Evolutionary conservation across 2,888 invertebrate genomes (phyloP), one percentile per base, ranked within the genome.

Genomic region (Aphodius granarius): DNA sequence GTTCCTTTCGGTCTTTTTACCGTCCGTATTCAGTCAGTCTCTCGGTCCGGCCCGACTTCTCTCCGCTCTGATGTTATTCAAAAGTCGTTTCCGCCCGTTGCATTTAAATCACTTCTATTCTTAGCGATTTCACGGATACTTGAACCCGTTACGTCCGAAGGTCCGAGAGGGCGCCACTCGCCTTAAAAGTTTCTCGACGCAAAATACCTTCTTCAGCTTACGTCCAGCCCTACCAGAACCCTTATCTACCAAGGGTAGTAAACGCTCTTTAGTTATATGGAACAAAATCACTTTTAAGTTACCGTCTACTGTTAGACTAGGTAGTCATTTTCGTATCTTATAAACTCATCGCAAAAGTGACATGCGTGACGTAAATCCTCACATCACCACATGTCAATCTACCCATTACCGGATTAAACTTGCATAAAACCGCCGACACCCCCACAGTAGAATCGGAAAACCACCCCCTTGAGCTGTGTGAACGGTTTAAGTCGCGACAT

Each of bases 21-120:
- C 13, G 9, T 1, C 2, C 13, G 43, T 9, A 43, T 43, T 43
- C 43, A 43, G 43, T 43, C 43, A 43, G 43, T 3, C 43, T 43
- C 43, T 43, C 43, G 2, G 43, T 17, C 19, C 66, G 18, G 18
- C 23, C 21, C 21, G 19, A 18, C 73, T 43, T 19, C 62, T 73
- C 73, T 74, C 43, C 13, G 9, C 43, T 43, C 43, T 74, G 74
- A 75, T 75, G 68, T 76, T 76, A 74, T 70, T 76, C 73, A 74
- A 74, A 74, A 73, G 73, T 76, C 76, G 74, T 72, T 76, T 76
- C 76, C 76, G 74, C 72, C 68, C 72, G 76, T 76, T 74, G 81
- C 81, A 80, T 80, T 81, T 81, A 81, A 80, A 80, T 81, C 81
- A 80, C 80, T 78, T 74, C 80, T 77, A 80, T 81, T 81, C 81